Evolutionary conservation across 2,113 vertebrate species (phyloP), one percentile per base, ranked within the genome.

Genomic region (Numida meleagris): DNA sequence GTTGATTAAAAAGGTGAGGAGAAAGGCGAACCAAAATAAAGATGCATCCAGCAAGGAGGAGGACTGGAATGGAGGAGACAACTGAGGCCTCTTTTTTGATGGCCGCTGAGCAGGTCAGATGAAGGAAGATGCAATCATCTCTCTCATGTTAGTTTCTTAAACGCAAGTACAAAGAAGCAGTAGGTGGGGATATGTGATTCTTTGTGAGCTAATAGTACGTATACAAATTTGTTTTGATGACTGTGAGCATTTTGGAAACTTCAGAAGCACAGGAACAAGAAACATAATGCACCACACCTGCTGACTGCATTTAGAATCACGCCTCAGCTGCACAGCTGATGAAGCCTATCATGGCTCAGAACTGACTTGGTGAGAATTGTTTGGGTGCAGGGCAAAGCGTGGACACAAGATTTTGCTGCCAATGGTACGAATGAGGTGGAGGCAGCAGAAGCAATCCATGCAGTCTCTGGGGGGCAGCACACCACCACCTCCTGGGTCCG

Each of bases 391-490:
- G 45, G 65, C 73, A 92, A 76, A 83, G 33, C 17, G 38, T 76
- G n/a, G 46, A 34, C 1, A 0, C 16, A 50, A 46, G 67, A 25
- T 34, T 77, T 84, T 82, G n/a, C 66, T 77, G 66, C 48, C 10
- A 25, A 6, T 25, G 17, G 23, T 53, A 4, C 34, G 63, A 25
- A 11, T 51, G 15, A 34, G 36, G 36, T 14, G 17, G 6, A 11
- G 48, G 36, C 68, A 27, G 38, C 50, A 79, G 86, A 57, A 92
- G 84, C 62, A 86, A 89, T 62, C 72, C 73, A 14, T 45, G 71
- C 45, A 48, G 86, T 94, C 94, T 96, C 86, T 90, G 92, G 94
- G 45, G 94, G 96, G 96, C 93, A 96, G 91, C 78, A 94, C 57
- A 5, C 57, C 14, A 91, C 89, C 95, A 82, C 86, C 93, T 91